These are phyloP conservation scores for Thunnus maccoyii DNA, from an alignment of 2,113 vertebrate species.

Conservation along the genomic window DNA sequence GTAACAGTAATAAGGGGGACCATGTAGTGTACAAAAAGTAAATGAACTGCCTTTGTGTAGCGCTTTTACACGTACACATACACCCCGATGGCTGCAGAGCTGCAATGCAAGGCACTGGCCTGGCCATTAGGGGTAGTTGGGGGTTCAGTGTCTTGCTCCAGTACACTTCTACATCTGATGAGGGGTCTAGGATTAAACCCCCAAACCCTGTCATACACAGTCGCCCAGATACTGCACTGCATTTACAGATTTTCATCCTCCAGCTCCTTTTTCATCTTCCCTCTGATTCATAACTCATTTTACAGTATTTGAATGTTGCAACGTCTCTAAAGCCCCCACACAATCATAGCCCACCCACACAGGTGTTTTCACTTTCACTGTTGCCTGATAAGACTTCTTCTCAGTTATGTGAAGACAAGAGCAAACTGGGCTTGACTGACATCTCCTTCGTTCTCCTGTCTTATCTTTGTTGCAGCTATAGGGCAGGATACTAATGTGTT, in stretches of 20 bases:
- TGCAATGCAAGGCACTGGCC: too few species aligned
- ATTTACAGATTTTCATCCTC: background rate
- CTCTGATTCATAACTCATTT: background rate
- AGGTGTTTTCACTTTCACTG: background rate
- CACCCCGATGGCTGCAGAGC: background rate
- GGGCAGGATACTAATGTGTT: background rate
- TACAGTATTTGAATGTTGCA: background rate
- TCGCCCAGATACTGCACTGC: background rate
- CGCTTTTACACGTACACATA: background rate
- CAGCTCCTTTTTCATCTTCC: background rate
- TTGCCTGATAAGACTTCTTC: background rate
- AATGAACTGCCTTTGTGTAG: background rate
- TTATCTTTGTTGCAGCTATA: background rate
- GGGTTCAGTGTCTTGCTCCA: background rate
- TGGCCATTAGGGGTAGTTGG: background rate
- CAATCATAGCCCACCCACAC: background rate
- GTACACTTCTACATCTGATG: background rate
- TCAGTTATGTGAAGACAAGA: background rate
- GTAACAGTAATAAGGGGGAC: background rate
- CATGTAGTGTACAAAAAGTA: background rate
- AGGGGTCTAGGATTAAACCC: background rate
- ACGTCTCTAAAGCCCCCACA: background rate
- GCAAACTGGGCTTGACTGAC: background rate
- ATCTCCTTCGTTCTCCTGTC: slow-evolving; percentile 1
- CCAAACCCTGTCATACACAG: background rate